Percentiles rank a stretch among this genome's conserved stretches.
phyloP scores from a whole-genome alignment of 1,140 invertebrate species.

The Teleogryllus occipitalis region DNA sequence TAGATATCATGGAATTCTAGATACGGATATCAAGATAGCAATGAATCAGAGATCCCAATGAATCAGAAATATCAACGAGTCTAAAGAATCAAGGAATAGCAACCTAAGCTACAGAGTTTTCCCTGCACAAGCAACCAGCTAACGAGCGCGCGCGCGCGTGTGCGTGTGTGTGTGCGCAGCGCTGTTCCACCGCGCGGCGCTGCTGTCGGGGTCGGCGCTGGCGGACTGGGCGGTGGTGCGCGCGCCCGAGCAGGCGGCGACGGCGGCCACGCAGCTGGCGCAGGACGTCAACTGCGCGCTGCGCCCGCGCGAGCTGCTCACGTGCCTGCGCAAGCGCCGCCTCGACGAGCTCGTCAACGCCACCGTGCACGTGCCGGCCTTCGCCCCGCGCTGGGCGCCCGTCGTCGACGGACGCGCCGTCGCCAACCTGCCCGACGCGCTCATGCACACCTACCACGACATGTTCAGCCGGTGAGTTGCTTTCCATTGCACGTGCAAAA shows the following conservation, averaged over 20 bases:
- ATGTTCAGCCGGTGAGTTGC: not conserved
- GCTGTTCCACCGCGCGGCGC: constrained; percentile 11
- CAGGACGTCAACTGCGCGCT: constrained; percentile 9
- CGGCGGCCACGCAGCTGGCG: not conserved
- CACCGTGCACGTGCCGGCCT: not conserved
- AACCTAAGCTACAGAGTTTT: too few species aligned
- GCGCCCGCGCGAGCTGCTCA: not conserved
- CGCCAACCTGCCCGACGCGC: not conserved
- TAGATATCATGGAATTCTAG: too few species aligned
- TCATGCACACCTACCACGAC: not conserved
- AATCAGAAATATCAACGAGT: too few species aligned
- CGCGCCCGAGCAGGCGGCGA: not conserved
- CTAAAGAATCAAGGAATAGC: too few species aligned
- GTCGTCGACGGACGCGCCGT: not conserved
- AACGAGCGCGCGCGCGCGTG: not conserved
- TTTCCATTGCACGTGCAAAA: not conserved
- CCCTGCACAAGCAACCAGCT: too few species aligned
- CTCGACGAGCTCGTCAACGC: not conserved
- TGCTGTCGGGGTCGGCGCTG: not conserved
- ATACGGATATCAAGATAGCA: too few species aligned
- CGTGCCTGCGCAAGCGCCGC: constrained; percentile 9
- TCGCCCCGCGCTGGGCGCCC: not conserved
- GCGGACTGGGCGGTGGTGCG: not conserved
- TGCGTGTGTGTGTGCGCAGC: not conserved
- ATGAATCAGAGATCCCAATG: too few species aligned